phyloP scores from a whole-genome alignment of 2,797 vertebrate species.

The Lacerta agilis region DNA sequence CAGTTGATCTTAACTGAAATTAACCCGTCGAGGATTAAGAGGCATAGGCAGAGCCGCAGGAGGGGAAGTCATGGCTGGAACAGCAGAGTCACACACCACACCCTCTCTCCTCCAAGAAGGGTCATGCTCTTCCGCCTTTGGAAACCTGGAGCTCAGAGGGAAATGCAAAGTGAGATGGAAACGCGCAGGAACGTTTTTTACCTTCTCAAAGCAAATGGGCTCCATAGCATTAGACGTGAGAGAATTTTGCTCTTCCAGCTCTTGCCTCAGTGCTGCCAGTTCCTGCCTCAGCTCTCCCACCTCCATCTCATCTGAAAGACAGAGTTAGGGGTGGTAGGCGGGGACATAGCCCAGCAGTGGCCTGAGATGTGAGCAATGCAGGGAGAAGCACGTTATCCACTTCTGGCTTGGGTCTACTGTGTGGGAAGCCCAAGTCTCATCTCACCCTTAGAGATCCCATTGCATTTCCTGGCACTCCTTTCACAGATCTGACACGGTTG shows the following conservation, averaged over 20 bases:
- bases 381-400: not conserved
- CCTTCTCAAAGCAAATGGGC: conserved; percentile 90
- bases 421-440: not conserved
- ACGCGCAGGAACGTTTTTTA: not conserved
- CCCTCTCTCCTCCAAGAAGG: not conserved
- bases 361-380: not conserved
- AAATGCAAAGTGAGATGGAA: not conserved
- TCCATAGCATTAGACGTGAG: conserved; percentile 70
- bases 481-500: not conserved
- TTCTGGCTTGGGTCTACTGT: not conserved
- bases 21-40: not conserved
- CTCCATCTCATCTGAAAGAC: conserved; percentile 66
- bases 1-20: not conserved
- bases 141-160: not conserved
- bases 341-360: not conserved
- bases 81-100: no score
- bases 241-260: conserved; percentile 25
- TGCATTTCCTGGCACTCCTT: not conserved
- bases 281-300: conserved; percentile 73
- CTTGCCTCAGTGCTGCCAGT: conserved; percentile 4
- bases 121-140: not conserved
- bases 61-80: not conserved
- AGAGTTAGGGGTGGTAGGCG: not conserved
- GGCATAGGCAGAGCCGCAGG: not conserved
- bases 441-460: not conserved